A percentile compares a stretch with the other conserved stretches of the same genome.
phyloP scores from a whole-genome alignment of 2,888 invertebrate species.

The Busseola fusca region DNA sequence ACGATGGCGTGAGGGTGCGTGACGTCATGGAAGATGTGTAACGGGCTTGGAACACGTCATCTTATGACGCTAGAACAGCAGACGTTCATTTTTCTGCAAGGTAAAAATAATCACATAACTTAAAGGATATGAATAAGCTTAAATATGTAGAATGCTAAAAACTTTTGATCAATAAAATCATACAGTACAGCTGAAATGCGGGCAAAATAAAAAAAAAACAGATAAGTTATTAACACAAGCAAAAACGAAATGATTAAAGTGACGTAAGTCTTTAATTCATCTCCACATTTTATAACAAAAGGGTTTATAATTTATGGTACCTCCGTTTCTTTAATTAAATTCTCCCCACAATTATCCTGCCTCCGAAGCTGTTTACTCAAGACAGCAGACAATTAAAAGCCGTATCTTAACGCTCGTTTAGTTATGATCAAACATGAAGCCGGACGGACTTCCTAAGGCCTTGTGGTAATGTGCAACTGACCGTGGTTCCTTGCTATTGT shows the following conservation, averaged over 20 bases:
- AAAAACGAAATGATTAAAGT: background rate
- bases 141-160: background rate
- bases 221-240: background rate
- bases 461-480: slow-evolving; percentile 54
- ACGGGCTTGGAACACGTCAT: slow-evolving; percentile 26
- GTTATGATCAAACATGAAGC: slow-evolving; percentile 58
- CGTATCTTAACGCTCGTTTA: slow-evolving; percentile 44
- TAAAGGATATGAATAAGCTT: background rate
- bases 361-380: slow-evolving; percentile 22
- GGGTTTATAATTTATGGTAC: background rate
- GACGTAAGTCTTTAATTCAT: background rate
- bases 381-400: slow-evolving; percentile 53
- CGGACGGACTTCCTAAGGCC: slow-evolving; percentile 65
- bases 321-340: slow-evolving; percentile 3
- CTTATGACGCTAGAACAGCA: slow-evolving; percentile 4
- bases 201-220: background rate
- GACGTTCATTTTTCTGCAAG: background rate
- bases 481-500: slow-evolving; percentile 61
- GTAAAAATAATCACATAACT: background rate
- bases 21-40: slow-evolving; percentile 18
- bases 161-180: background rate
- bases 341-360: slow-evolving; percentile 21
- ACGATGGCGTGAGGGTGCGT: background rate
- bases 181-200: background rate
- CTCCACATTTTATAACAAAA: background rate